Evolutionary conservation across 1,140 invertebrate species (phyloP).

Genomic region (Hycleus cichorii): DNA sequence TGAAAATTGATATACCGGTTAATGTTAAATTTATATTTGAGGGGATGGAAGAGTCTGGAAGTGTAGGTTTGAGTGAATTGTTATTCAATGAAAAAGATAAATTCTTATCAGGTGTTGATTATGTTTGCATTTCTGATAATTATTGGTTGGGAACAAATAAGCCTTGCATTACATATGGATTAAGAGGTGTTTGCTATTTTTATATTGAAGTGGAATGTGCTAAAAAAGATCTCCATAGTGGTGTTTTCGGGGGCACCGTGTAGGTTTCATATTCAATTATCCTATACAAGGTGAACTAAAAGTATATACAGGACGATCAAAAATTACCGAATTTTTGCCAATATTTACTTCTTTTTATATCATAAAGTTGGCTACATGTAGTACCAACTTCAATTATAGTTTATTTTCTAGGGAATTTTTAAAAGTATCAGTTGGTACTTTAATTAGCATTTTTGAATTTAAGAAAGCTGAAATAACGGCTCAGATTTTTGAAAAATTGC

Average conservation of each 20-base stretch:
- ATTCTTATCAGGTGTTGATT: constrained; percentile 83
- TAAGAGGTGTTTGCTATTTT: constrained; percentile 92
- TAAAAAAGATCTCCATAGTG: constrained; percentile 90
- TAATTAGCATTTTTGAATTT: no score
- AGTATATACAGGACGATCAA: no score
- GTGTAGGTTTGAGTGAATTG: constrained; percentile 87
- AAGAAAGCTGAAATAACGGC: no score
- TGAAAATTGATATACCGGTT: constrained; percentile 67
- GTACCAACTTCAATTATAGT: no score
- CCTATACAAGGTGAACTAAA: no score
- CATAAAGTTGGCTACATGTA: no score
- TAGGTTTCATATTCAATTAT: constrained; percentile 40
- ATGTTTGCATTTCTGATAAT: constrained; percentile 97
- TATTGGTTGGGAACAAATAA: constrained; percentile 97
- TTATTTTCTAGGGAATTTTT: no score
- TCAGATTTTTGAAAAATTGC: no score
- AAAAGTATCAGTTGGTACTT: no score
- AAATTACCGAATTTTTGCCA: no score
- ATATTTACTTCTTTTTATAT: no score
- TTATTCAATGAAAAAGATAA: constrained; percentile 63
- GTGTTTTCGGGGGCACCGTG: constrained; percentile 87
- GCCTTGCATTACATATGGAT: constrained; percentile 95
- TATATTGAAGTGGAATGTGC: constrained; percentile 84
- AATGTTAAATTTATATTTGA: constrained; percentile 97
- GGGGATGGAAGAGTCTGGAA: constrained; percentile 98